These are phyloP conservation scores for Eulithis prunata DNA, from an alignment of 2,888 invertebrate species.

Conservation along the genomic window DNA sequence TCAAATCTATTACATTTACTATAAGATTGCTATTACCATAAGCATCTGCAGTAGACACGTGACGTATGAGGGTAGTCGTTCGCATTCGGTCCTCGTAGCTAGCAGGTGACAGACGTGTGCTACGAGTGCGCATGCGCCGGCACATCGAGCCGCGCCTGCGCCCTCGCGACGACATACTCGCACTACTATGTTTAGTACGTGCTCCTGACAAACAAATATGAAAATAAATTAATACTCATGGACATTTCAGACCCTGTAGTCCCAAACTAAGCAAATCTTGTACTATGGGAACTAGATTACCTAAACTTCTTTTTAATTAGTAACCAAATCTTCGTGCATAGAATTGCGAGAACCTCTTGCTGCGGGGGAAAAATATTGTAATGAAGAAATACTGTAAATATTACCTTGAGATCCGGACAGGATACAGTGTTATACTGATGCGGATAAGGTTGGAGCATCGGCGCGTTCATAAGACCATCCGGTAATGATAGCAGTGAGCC, in stretches of 20 bases:
- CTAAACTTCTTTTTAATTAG: too few relatives aligned
- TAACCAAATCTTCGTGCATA: too few relatives aligned
- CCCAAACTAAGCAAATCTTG: too few relatives aligned
- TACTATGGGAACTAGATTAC: too few relatives aligned
- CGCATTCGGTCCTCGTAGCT: constrained; percentile 56
- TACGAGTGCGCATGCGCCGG: constrained; percentile 94
- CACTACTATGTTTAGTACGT: constrained; percentile 93
- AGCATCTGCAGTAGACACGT: constrained; percentile 79
- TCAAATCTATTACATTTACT: too few relatives aligned
- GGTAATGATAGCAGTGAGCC: constrained; percentile 94
- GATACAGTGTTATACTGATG: constrained; percentile 85
- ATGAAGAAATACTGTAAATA: not conserved
- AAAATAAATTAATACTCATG: too few relatives aligned
- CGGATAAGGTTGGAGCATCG: constrained; percentile 87
- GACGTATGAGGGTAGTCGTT: constrained; percentile 72
- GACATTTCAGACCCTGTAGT: too few relatives aligned
- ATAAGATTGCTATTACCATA: constrained; percentile 45
- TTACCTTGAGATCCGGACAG: constrained; percentile 91
- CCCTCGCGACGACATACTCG: constrained; percentile 95
- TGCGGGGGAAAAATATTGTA: too few relatives aligned
- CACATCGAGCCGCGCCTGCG: constrained; percentile 93
- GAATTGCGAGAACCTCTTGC: too few relatives aligned
- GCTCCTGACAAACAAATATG: constrained; percentile 84
- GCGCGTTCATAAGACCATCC: constrained; percentile 86
- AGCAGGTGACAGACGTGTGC: constrained; percentile 75